phyloP scores from a whole-genome alignment of 2,888 invertebrate species.

The Synergus laeviventris region DNA sequence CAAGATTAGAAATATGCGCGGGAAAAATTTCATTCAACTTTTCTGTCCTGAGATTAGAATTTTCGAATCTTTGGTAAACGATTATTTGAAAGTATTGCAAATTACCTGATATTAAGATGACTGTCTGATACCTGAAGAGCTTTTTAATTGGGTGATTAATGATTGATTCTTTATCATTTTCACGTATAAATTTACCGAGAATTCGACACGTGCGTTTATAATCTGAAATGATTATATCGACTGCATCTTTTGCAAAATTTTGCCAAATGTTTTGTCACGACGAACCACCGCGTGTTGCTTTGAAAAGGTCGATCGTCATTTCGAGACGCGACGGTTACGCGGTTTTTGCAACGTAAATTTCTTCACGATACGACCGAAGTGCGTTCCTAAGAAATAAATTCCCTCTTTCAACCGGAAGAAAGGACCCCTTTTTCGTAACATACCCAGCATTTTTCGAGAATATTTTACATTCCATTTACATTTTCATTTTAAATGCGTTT shows the following conservation, averaged over 20 bases:
- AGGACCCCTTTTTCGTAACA: background rate
- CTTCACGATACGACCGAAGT: slow-evolving; percentile 14
- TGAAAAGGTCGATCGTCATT: slow-evolving; percentile 31
- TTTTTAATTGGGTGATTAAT: background rate
- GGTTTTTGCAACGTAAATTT: slow-evolving; percentile 24
- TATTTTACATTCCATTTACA: no score
- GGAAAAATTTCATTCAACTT: background rate
- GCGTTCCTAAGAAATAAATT: slow-evolving; percentile 2
- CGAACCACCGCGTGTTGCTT: slow-evolving; percentile 4
- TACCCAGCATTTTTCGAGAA: no score
- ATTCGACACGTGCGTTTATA: background rate
- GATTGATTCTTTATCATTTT: background rate
- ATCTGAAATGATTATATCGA: background rate
- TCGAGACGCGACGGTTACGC: slow-evolving; percentile 23
- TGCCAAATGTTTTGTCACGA: slow-evolving; percentile 17
- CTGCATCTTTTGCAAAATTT: slow-evolving; percentile 16
- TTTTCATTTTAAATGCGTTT: no score
- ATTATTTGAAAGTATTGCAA: background rate
- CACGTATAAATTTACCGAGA: background rate
- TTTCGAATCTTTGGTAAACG: background rate
- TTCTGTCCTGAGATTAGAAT: background rate
- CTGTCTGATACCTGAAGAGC: background rate
- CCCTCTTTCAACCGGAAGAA: background rate
- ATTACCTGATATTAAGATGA: background rate
- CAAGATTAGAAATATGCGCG: slow-evolving; percentile 10